Evolutionary conservation across 1,140 invertebrate genomes (phyloP).

Genomic region (Agrypnia vestita): DNA sequence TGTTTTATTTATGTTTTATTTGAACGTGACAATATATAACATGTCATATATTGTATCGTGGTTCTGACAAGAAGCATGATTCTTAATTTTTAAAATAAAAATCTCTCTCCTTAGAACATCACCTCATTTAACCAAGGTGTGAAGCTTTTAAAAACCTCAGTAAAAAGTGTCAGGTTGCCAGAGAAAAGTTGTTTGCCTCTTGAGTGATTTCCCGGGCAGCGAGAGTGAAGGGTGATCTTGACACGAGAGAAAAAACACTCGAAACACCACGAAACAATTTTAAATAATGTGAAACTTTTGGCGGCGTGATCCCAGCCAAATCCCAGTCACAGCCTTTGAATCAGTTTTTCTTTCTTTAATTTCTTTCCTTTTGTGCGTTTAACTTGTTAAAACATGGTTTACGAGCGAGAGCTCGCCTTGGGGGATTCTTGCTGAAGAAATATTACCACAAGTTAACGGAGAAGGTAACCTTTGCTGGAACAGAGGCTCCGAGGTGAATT

Average conservation of each 20-base stretch:
- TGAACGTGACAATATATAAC: no score
- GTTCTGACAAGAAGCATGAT: no score
- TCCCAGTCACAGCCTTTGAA: slow-evolving; percentile 42
- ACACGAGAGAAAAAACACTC: slow-evolving; percentile 6
- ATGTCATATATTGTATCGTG: no score
- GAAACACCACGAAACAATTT: slow-evolving; percentile 23
- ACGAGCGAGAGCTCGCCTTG: slow-evolving; percentile 22
- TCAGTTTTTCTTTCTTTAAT: slow-evolving; percentile 54
- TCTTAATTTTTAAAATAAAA: no score
- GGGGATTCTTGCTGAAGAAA: slow-evolving; percentile 7
- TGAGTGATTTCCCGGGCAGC: neutral
- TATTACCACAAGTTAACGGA: slow-evolving; percentile 8
- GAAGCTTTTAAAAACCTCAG: neutral
- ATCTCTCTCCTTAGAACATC: no score
- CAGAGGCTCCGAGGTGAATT: slow-evolving; percentile 13
- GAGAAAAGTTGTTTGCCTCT: neutral
- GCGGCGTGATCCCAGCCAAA: slow-evolving; percentile 33
- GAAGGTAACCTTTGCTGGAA: slow-evolving; percentile 11
- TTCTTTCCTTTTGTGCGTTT: slow-evolving; percentile 59
- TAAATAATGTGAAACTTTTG: slow-evolving; percentile 33
- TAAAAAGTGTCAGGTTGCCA: neutral
- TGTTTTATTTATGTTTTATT: no score
- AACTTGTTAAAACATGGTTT: slow-evolving; percentile 60
- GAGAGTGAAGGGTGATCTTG: neutral
- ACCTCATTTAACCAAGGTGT: neutral